Evolutionary conservation across 2,888 invertebrate genomes (phyloP), one percentile per base, ranked within the genome.

Genomic region (Agrotis clavis): DNA sequence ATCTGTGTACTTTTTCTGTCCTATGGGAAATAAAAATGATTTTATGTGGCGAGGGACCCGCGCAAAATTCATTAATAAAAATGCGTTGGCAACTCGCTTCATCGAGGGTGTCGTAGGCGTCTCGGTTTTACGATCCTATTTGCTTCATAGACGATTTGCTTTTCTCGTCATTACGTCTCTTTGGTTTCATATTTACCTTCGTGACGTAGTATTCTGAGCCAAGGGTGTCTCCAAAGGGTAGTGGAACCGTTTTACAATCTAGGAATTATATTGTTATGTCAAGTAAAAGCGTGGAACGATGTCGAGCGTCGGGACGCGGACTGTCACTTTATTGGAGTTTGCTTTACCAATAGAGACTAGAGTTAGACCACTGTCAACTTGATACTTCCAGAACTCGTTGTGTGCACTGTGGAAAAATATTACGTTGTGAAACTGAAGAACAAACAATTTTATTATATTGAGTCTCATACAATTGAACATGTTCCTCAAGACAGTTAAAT

Each of bases 351-450:
- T 18, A 59, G 50, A 16, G 16, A 41, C 65, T 50, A n/a, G 18
- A 67, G 25, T 60, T 45, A 60, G 60, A 70, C 21, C 14, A 50
- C 45, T 47, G 50, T 51, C 35, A 71, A 47, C 50, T 56, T 51
- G 14, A 25, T 35, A 62, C 50, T 71, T 47, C 14, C 47, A 21
- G 56, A 56, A 45, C 21, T 61, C 18, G 60, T n/a, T 30, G 21
- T 47, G 7, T 16, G 14, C 41, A 41, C 41, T 41, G 13, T 9
- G 30, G 18, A 57, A n/a, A 7, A 56, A n/a, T 25, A 25, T 25
- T 45, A 47, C 14, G 30, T 56, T 21, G 41, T 11, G 1, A 14
- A 68, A 47, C 13, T 30, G 14, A 18, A 50, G 16, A 54, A 25
- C 4, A 11, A 1, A 41, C 4, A 19, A 21, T 56, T 50, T 50